A percentile compares a stretch with the other conserved stretches of the same genome.
Conservation (phyloP, 2,888 invertebrate species). For the Ormia ochracea region DNA sequence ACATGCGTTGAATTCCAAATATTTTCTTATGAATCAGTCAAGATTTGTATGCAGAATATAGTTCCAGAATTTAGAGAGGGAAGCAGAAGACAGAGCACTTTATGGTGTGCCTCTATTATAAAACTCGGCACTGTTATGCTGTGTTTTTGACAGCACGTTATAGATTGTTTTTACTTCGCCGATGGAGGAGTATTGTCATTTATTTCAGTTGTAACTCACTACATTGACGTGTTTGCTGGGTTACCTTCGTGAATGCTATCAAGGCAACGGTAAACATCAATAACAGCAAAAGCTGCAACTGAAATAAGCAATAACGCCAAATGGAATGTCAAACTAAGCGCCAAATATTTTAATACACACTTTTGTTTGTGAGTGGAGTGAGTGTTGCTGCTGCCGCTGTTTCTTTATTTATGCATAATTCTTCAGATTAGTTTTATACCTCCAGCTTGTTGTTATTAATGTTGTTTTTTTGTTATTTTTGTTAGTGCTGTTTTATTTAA, state of each 20-base stretch:
- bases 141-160: too few relatives aligned
- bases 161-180: too few relatives aligned
- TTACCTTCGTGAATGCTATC: constrained; percentile 8
- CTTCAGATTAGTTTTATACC: constrained; percentile 51
- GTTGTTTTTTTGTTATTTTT: constrained; percentile 11
- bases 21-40: too few relatives aligned
- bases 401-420: constrained; percentile 39
- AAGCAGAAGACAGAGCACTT: too few relatives aligned
- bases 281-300: constrained; percentile 9
- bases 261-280: constrained; percentile 27
- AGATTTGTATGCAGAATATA: too few relatives aligned
- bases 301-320: constrained; percentile 59
- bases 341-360: constrained; percentile 69
- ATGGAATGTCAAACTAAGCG: constrained; percentile 71
- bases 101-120: too few relatives aligned
- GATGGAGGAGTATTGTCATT: not conserved
- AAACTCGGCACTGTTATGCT: too few relatives aligned
- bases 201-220: not conserved
- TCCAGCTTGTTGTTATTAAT: constrained; percentile 50
- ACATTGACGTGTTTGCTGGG: not conserved
- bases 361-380: too few relatives aligned
- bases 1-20: too few relatives aligned
- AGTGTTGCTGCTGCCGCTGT: not conserved
- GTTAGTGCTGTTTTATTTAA: constrained; percentile 31
- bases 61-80: too few relatives aligned